Evolutionary conservation across 2,888 invertebrate genomes (phyloP).

Genomic region (Tetrapedia diversipes): DNA sequence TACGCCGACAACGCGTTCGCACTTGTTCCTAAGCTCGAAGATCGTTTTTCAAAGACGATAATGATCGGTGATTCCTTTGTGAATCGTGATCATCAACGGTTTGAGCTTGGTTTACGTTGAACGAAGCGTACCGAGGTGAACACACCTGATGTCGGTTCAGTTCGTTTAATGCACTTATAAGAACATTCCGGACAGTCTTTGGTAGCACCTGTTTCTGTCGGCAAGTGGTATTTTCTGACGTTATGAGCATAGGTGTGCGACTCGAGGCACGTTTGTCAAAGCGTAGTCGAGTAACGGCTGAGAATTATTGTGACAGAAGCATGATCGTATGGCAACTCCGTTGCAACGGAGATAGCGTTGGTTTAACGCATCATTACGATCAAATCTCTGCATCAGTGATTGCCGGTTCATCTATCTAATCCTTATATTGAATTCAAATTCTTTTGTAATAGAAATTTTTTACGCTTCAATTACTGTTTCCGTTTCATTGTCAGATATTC

Average conservation of each 20-base stretch:
- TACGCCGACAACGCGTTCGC: slow-evolving; percentile 40
- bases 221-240: slow-evolving; percentile 55
- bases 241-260: slow-evolving; percentile 24
- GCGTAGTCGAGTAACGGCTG: slow-evolving; percentile 22
- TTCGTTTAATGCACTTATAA: slow-evolving; percentile 22
- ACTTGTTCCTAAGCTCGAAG: slow-evolving; percentile 36
- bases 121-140: slow-evolving; percentile 39
- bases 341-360: slow-evolving; percentile 11
- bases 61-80: slow-evolving; percentile 38
- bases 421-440: neutral
- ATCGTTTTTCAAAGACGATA: slow-evolving; percentile 25
- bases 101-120: slow-evolving; percentile 34
- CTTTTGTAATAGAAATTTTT: neutral
- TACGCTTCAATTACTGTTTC: neutral
- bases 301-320: slow-evolving; percentile 48
- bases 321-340: slow-evolving; percentile 37
- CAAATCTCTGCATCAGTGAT: slow-evolving; percentile 13
- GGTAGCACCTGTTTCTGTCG: slow-evolving; percentile 64
- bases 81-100: slow-evolving; percentile 28
- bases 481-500: neutral
- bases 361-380: slow-evolving; percentile 24
- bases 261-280: slow-evolving; percentile 40
- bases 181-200: slow-evolving; percentile 50
- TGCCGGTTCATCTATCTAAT: slow-evolving; percentile 19
- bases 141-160: slow-evolving; percentile 39